Base-by-base conservation (phyloP, 2,888 invertebrate genomes). In the Macaria liturata region DNA sequence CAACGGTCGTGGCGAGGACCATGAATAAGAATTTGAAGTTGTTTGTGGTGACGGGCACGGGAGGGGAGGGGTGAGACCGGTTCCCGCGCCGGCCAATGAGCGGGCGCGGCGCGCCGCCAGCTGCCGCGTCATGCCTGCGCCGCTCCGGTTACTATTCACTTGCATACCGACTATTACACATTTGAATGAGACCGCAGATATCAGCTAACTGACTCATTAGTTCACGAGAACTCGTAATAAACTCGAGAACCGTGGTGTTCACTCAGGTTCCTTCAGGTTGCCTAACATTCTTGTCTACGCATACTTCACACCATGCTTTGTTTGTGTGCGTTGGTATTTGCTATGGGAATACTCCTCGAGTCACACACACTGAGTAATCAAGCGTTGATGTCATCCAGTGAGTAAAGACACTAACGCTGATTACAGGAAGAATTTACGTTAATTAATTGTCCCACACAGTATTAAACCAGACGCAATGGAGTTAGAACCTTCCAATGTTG, bases 1-100 rank as follows among this genome's bases (percentile, higher is more conserved):
- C 89, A 88, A 90, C 91, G 90, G 85, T 87, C 87, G 84, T 83
- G 82, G 80, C 85, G 80, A 84, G 78, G 79, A 80, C 81, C 83
- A 88, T 90, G 91, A 91, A 90, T 90, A 91, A 89, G 90, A 90
- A 90, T 92, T 88, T 84, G 83, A 87, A 87, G 88, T 89, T 87
- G 87, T 83, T 81, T 78, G 81, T 81, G 76, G 80, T 76, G 76
- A 74, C 60, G 75, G 49, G 76, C 71, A 80, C 78, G 69, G 62
- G 67, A 68, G 78, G 79, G 70, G 75, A 72, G 80, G 76, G 77
- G 74, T 62, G 69, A 72, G 84, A 88, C 88, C 88, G 89, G 89
- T 88, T 88, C 79, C 82, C 69, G 75, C 75, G 67, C 66, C 81
- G 81, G 79, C 90, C 90, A 89, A 89, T 90, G 69, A 76, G 77